Evolutionary conservation across 2,888 invertebrate species (phyloP).

Genomic region (Acanthosepion lycidas): DNA sequence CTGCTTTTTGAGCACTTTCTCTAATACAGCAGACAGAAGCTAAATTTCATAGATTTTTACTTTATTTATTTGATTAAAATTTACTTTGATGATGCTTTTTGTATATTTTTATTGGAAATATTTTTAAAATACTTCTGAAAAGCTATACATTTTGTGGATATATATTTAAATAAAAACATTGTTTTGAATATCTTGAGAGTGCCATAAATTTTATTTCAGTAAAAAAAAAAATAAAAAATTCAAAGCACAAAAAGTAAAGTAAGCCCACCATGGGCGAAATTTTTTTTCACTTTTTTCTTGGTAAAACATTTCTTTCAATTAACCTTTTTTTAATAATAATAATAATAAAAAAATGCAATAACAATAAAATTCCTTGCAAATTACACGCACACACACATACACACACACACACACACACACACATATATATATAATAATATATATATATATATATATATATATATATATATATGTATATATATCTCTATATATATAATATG

Average conservation of each 20-base stretch:
- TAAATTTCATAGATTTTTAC: background rate
- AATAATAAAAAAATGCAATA: no score
- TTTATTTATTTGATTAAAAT: background rate
- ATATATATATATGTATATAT: no score
- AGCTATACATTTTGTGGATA: background rate
- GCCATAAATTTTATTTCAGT: conserved; percentile 1
- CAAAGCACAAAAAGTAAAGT: background rate
- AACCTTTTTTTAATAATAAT: no score
- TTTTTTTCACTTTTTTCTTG: background rate
- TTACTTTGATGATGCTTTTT: conserved; percentile 15
- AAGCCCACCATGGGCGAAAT: background rate
- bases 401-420: no score
- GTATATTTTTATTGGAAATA: background rate
- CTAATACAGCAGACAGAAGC: conserved; percentile 33
- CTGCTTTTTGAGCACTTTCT: background rate
- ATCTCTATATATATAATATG: background rate
- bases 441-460: no score
- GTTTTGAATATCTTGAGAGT: conserved; percentile 22
- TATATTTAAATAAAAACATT: conserved; percentile 2
- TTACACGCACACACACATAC: no score
- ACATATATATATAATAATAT: no score
- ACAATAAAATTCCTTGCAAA: background rate
- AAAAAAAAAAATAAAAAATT: background rate
- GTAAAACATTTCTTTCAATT: no score
- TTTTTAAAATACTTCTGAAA: background rate